These are phyloP conservation scores for Porites australiensis DNA, from an alignment of 64 coral and sea anemone genomes.

Conservation along the genomic window DNA sequence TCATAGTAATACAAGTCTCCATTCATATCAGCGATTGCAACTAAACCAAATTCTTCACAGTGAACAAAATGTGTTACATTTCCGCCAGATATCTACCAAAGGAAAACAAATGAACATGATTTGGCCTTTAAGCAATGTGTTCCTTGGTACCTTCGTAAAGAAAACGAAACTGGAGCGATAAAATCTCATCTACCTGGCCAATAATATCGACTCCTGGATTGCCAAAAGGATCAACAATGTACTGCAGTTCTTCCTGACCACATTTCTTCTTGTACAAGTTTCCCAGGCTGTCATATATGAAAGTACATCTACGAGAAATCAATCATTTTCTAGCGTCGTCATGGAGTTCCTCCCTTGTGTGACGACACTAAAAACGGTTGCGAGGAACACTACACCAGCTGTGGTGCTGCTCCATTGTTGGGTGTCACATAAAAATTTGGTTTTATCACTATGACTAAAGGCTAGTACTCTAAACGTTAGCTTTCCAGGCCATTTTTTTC, in stretches of 20 bases:
- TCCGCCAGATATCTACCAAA: slow-evolving; percentile 58
- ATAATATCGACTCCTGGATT: slow-evolving; percentile 66
- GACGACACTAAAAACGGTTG: no score
- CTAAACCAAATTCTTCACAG: slow-evolving; percentile 63
- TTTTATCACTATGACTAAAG: no score
- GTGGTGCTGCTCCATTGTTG: no score
- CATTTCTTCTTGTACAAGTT: slow-evolving; percentile 87
- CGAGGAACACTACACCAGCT: no score
- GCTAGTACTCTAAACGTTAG: no score
- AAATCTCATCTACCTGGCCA: slow-evolving; percentile 44
- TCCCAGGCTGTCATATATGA: slow-evolving; percentile 69
- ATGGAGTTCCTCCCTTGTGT: no score
- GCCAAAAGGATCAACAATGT: slow-evolving; percentile 76
- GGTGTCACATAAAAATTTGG: no score
- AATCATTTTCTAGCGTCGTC: no score
- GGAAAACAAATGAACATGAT: not conserved
- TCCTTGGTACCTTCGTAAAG: no score
- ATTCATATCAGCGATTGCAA: slow-evolving; percentile 28
- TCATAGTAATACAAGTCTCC: slow-evolving; percentile 69
- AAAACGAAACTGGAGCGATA: not conserved
- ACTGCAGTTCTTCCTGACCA: slow-evolving; percentile 68
- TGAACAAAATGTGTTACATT: slow-evolving; percentile 67
- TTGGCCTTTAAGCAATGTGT: no score
- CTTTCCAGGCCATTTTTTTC: no score
- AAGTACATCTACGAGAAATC: slow-evolving; percentile 53